Base-by-base conservation (phyloP, 2,888 invertebrate species). In the Gryllus longicercus region DNA sequence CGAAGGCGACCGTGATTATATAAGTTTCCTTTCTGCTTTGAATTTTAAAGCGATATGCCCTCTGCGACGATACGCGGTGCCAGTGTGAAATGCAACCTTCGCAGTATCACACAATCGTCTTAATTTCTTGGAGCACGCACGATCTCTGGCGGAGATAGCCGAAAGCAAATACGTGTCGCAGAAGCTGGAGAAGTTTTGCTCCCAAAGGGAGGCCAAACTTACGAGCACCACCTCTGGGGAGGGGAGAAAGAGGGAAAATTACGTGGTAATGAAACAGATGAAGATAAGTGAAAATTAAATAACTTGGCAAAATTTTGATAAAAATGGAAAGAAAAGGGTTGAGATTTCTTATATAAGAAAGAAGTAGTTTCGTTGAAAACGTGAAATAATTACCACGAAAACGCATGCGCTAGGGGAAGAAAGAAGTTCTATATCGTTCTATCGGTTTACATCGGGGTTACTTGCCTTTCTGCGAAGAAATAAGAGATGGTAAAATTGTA, bases 131-230 rank as follows among this genome's bases (percentile, higher is more conserved):
- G 16, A 63, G n/a, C 63, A 63, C 63, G 63, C 63, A 63, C 63
- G 63, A 63, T 63, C n/a, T 63, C 63, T 8, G n/a, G n/a, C 5
- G 16, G n/a, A 63, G 63, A 63, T 63, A 63, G 63, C 63, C 63
- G n/a, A 63, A 63, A 63, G 63, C 63, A 63, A 63, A 63, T 63
- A 63, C 63, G 63, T 63, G 63, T 63, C 63, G n/a, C 63, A 63
- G 63, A 8, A 63, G 63, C 63, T 38, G 38, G 63, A 63, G 63
- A 63, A 63, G n/a, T 14, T 63, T 63, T 63, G 14, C 63, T n/a
- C 63, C 63, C 63, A 63, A 38, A 63, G 63, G 63, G 63, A 63
- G 16, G 1, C 14, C 38, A 8, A 63, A 63, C 16, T 63, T 63
- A 63, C 63, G 14, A n/a, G 16, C 63, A 63, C 14, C 63, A 63